A percentile compares a stretch with the other conserved stretches of the same genome.
Evolutionary conservation across 2,113 vertebrate species (phyloP).

Genomic region (Meles meles): DNA sequence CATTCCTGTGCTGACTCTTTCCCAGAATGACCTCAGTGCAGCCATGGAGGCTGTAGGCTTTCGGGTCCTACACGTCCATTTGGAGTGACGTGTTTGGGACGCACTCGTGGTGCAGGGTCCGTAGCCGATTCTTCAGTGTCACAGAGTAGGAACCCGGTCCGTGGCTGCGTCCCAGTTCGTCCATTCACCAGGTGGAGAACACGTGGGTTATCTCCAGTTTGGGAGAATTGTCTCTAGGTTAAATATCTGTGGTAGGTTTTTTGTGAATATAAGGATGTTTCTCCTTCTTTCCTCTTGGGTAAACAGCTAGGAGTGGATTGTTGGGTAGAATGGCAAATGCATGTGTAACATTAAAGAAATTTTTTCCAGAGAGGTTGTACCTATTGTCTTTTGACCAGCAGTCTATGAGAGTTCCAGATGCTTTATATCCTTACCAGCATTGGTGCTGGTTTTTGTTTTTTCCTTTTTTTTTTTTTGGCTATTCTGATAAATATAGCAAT

Average conservation of each 20-base stretch:
- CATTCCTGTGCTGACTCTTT: background rate
- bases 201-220: background rate
- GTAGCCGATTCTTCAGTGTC: background rate
- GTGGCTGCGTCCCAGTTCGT: fast-evolving
- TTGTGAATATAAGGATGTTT: background rate
- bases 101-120: fast-evolving
- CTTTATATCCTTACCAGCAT: background rate
- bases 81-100: background rate
- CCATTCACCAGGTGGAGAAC: background rate
- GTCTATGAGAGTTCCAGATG: background rate
- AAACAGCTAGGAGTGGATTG: background rate
- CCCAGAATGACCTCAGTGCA: background rate
- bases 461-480: background rate
- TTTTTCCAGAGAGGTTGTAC: background rate
- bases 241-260: background rate
- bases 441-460: background rate
- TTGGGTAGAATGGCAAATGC: background rate
- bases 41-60: fast-evolving
- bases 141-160: fast-evolving
- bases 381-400: background rate
- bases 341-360: background rate
- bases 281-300: background rate
- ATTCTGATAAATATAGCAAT: background rate
- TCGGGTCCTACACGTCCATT: too few relatives aligned
- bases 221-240: background rate